phyloP scores from a whole-genome alignment of 2,113 vertebrate genomes.

The Hemiprocne comata region DNA sequence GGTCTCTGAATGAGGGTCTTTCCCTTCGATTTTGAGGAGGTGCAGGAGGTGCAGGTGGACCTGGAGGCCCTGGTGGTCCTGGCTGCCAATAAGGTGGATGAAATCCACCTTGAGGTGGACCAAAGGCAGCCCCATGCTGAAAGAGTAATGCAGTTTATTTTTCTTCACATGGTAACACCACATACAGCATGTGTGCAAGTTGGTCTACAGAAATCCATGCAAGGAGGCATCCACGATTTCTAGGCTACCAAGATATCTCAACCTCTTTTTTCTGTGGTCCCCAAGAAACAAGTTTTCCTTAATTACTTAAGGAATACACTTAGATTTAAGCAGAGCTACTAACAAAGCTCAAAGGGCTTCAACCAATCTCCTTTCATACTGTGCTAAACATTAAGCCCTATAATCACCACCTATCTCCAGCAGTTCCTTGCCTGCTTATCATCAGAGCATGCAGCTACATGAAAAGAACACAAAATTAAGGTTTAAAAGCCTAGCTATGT shows the following conservation, averaged over 20 bases:
- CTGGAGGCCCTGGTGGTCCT: slow-evolving; percentile 87
- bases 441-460: slow-evolving; percentile 19
- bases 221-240: slow-evolving; percentile 68
- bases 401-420: not conserved
- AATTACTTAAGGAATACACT: not conserved
- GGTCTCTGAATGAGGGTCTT: slow-evolving; percentile 91
- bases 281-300: slow-evolving; percentile 28
- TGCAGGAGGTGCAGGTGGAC: slow-evolving; percentile 84
- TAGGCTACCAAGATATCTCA: slow-evolving; percentile 47
- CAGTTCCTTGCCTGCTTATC: not conserved
- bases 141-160: slow-evolving; percentile 83
- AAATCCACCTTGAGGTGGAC: slow-evolving; percentile 89
- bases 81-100: slow-evolving; percentile 95
- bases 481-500: not conserved
- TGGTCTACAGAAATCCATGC: slow-evolving; percentile 78
- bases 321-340: not conserved
- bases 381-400: not conserved
- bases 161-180: slow-evolving; percentile 77
- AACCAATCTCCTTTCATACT: not conserved
- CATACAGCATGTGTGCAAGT: slow-evolving; percentile 62
- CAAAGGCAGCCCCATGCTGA: slow-evolving; percentile 95
- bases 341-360: not conserved
- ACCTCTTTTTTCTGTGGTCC: slow-evolving; percentile 48
- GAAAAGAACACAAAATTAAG: not conserved
- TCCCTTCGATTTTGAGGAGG: slow-evolving; percentile 94